These are phyloP conservation scores for Drosophila antonietae DNA, from an alignment of 2,888 invertebrate genomes.

Conservation along the genomic window DNA sequence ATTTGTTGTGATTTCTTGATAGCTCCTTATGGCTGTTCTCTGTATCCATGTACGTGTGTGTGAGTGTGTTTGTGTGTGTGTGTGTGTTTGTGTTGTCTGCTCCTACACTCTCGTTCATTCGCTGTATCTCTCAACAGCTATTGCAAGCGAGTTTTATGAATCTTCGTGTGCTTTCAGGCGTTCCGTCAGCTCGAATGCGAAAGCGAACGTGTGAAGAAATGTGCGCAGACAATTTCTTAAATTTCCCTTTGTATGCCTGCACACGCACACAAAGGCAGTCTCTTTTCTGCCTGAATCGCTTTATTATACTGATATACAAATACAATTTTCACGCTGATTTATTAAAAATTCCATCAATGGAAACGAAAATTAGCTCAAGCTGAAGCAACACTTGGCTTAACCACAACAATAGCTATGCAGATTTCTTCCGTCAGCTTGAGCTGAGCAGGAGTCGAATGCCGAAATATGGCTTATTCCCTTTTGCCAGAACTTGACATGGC, in stretches of 20 bases:
- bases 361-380: constrained; percentile 28
- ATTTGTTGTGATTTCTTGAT: constrained; percentile 80
- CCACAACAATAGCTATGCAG: constrained; percentile 9
- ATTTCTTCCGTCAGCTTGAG: not conserved
- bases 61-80: constrained; percentile 19
- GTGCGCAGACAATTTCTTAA: constrained; percentile 35
- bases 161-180: constrained; percentile 69
- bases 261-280: constrained; percentile 43
- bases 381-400: constrained; percentile 12
- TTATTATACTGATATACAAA: constrained; percentile 67
- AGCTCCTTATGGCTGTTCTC: constrained; percentile 63
- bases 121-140: constrained; percentile 15
- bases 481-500: not conserved
- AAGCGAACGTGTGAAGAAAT: constrained; percentile 64
- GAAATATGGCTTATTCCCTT: not conserved
- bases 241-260: constrained; percentile 15
- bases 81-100: constrained; percentile 20
- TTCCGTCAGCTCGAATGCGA: constrained; percentile 53
- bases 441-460: too few species aligned
- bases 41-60: constrained; percentile 11
- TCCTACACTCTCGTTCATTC: constrained; percentile 6
- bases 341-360: constrained; percentile 43
- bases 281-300: constrained; percentile 69
- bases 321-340: constrained; percentile 67
- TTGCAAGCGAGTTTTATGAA: constrained; percentile 66